Base-by-base conservation (phyloP, 2,888 invertebrate species). In the Orthosia cruda region DNA sequence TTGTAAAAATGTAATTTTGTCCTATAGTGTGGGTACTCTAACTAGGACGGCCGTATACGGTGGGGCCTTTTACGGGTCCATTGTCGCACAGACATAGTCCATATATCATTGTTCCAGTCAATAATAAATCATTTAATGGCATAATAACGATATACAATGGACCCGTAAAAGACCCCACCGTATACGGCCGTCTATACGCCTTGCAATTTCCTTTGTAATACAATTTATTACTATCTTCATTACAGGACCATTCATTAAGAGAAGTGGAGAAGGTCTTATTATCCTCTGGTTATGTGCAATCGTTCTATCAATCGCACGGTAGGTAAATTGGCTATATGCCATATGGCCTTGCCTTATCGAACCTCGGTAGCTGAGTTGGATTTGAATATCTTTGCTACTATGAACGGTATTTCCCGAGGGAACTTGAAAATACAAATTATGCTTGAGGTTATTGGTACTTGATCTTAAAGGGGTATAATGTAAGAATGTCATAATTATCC, bases 301-400 rank as follows among this genome's bases (percentile, higher is more conserved):
- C 9, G 13, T 52, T 40, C 26, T 32, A 40, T 52, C 16, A 80
- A 72, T 45, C 11, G 50, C 16, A 16, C 40, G n/a, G 40, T 45
- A 54, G n/a, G 40, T 45, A 49, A 32, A 66, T 62, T 80, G 74
- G 65, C 62, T 49, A 18, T 20, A 11, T 26, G 74, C 57, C 62
- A 54, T 26, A 40, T 26, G 47, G 52, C 15, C 15, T 26, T 50
- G 55, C 62, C 23, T 57, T n/a, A 62, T 26, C 3, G 18, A 26
- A 26, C 32, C 11, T 32, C 18, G 9, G 18, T 49, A 49, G 54
- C 59, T 80, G 20, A 26, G 54, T n/a, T 23, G 20, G 7, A 26
- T 16, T 40, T 45, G 20, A 71, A 80, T 18, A 57, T 40, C 13
- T 78, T 57, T 23, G 40, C n/a, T 52, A 45, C 12, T 57, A 47